These are phyloP conservation scores for Calephelis perditalis DNA, from an alignment of 2,888 invertebrate species.

Conservation along the genomic window DNA sequence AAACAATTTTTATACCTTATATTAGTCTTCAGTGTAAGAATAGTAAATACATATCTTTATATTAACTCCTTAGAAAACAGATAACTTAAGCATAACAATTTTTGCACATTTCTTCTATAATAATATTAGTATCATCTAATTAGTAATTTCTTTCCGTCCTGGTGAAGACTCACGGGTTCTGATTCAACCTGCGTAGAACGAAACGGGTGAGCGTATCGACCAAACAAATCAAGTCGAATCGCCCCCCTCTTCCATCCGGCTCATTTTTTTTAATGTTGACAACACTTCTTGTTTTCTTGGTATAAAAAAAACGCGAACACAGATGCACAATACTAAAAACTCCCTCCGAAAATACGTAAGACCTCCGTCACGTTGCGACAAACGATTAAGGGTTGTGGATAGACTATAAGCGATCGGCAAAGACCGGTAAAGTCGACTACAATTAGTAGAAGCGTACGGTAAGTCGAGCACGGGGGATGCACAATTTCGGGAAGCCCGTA, in stretches of 20 bases:
- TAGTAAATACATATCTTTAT: constrained; percentile 20
- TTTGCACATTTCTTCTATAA: constrained; percentile 35
- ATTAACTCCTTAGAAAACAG: constrained; percentile 24
- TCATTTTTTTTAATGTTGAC: constrained; percentile 39
- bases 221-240: constrained; percentile 52
- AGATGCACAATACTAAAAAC: constrained; percentile 75
- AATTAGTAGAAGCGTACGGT: constrained; percentile 75
- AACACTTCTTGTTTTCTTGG: constrained; percentile 17
- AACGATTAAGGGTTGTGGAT: constrained; percentile 71
- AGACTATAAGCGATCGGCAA: constrained; percentile 46
- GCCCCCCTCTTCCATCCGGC: constrained; percentile 68
- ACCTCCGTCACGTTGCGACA: constrained; percentile 64
- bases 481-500: constrained; percentile 55
- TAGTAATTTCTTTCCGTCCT: constrained; percentile 20
- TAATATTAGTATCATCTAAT: constrained; percentile 25
- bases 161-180: constrained; percentile 58
- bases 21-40: constrained; percentile 5
- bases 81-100: constrained; percentile 36
- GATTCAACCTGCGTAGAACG: constrained; percentile 76
- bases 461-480: constrained; percentile 71
- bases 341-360: constrained; percentile 54
- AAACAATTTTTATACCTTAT: too few relatives aligned
- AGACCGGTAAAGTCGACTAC: constrained; percentile 45
- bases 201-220: constrained; percentile 72
- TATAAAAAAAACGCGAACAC: constrained; percentile 42